A percentile compares a stretch with the other conserved stretches of the same genome.
Conservation (phyloP, 2,888 invertebrate species). For the Pherbina coryleti region DNA sequence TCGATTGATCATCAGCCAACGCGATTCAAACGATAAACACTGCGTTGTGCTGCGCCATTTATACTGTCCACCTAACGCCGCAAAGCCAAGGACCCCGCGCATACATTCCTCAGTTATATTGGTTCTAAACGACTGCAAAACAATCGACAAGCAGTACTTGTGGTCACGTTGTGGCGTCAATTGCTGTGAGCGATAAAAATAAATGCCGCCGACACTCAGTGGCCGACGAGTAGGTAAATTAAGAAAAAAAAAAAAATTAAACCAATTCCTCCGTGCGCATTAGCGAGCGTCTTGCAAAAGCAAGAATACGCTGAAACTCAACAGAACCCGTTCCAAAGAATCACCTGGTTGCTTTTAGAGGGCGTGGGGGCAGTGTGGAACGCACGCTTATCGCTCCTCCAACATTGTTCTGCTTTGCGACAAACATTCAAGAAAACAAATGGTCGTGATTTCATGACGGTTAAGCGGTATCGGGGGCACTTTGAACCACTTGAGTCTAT, state of each 20-base stretch:
- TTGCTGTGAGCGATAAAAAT: constrained; percentile 28
- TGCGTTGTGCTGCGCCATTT: neutral
- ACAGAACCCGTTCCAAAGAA: no score
- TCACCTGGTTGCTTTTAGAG: no score
- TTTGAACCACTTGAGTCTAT: neutral
- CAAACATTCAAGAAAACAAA: constrained; percentile 56
- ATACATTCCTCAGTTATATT: neutral
- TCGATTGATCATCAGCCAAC: neutral
- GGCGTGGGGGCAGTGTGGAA: no score
- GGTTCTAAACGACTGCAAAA: neutral
- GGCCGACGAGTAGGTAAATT: neutral
- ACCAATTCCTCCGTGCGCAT: neutral
- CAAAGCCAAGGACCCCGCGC: neutral
- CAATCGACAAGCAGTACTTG: neutral
- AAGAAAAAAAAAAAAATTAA: neutral
- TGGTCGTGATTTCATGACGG: neutral
- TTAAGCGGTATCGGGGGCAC: neutral
- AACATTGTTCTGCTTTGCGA: constrained; percentile 61
- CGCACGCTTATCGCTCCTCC: no score
- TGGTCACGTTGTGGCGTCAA: constrained; percentile 15
- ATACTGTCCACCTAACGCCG: constrained; percentile 7
- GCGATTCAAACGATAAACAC: neutral
- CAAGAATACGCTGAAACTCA: no score
- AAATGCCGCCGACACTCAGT: constrained; percentile 23
- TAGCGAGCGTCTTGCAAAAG: neutral